Base-by-base conservation (phyloP, 2,113 vertebrate genomes). In the Henicopernis longicauda region DNA sequence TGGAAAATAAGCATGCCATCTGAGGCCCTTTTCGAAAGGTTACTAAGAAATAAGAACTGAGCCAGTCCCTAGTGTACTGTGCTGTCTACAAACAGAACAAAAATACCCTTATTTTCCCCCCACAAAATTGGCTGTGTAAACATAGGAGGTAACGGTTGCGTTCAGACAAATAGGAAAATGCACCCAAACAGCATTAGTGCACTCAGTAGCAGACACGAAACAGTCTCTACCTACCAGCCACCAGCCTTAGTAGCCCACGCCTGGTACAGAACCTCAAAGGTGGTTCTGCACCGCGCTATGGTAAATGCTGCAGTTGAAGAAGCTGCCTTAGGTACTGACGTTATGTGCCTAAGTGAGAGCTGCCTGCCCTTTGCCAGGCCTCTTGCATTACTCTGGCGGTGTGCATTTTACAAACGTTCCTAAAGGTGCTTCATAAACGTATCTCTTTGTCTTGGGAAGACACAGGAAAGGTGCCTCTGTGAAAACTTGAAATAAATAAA, bases 31-130 rank as follows among this genome's bases (percentile, higher is more conserved):
- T 94, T 31, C 72, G 62, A 91, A 93, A 96, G 86, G 82, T 97
- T 92, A 88, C 93, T 89, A 76, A 92, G 95, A 89, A 97, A 95
- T 91, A 97, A 93, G 96, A 97, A 79, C 81, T 86, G 83, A 91
- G 38, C 92, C 19, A 76, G 54, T 95, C 97, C 95, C 92, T 91
- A 49, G 92, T 82, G 92, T 95, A 81, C 72, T 26, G 63, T 52
- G 45, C 67, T 73, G 50, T 20, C 71, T 38, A 66, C 79, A 95
- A 87, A 89, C 57, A 95, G 91, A 84, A 95, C 77, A 95, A 97
- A 97, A 96, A 97, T 95, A 97, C 83, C 16, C 78, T 85, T 65
- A n/a, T 84, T 85, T 91, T 20, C 57, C 34, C 34, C 80, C 44
- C 65, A 44, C 50, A 25, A 62, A 81, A 22, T 5, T 63, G 34